These are phyloP conservation scores for Podiceps cristatus DNA, from an alignment of 2,113 vertebrate genomes.

Conservation along the genomic window DNA sequence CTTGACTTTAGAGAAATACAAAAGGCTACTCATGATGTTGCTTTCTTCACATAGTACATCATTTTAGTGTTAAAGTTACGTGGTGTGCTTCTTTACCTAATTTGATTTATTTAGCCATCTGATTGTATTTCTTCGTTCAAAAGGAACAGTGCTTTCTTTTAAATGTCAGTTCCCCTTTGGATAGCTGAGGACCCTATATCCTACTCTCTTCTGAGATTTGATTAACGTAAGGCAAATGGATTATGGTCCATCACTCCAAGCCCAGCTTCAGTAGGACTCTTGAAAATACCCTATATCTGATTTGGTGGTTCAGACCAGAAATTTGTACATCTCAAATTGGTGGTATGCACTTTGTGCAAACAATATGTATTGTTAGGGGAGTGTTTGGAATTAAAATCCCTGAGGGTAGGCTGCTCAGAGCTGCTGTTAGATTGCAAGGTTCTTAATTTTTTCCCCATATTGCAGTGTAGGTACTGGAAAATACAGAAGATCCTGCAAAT, in stretches of 20 bases:
- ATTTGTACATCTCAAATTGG: neutral
- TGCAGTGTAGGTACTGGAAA: neutral
- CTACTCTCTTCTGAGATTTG: neutral
- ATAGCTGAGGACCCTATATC: neutral
- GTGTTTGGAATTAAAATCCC: neutral
- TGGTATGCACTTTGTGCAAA: neutral
- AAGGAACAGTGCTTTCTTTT: neutral
- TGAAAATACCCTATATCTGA: accelerated
- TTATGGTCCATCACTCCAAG: neutral
- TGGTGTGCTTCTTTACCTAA: neutral
- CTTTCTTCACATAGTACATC: neutral
- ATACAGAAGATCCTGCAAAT: neutral
- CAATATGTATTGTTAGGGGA: neutral
- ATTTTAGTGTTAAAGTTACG: neutral
- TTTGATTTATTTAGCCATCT: neutral
- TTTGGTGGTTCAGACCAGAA: neutral
- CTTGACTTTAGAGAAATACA: neutral
- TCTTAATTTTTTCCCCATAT: neutral
- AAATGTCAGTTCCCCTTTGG: neutral
- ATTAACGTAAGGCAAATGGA: neutral
- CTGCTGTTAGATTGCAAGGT: neutral
- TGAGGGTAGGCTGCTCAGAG: neutral
- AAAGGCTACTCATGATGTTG: neutral
- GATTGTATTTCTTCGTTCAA: neutral
- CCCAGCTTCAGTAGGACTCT: neutral